Base-by-base conservation (phyloP, 2,888 invertebrate species). In the Drosophila ustulata region DNA sequence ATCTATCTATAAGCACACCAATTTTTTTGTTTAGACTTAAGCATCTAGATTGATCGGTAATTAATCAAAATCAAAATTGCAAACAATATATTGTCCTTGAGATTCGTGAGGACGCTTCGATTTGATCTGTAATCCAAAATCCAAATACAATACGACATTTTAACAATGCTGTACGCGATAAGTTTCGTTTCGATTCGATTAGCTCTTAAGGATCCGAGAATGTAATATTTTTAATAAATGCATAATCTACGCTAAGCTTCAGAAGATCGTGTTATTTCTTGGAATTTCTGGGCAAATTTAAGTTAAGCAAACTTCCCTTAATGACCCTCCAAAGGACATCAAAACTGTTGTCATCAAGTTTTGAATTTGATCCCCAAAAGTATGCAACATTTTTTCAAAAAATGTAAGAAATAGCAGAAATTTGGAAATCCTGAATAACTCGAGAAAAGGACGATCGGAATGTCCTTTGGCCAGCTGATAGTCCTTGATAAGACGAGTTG, bases 221-320 rank as follows among this genome's bases (percentile, higher is more conserved):
- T 73, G 71, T 78, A 81, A 79, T 79, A 79, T 79, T 79, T 79
- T 79, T 74, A 79, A 79, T 79, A 79, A 79, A 78, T 49, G 63
- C 80, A 68, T 78, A 61, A 78, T 58, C 72, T 47, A 66, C 64
- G 37, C 39, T 43, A 32, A 46, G 6, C 7, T 30, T 30, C 6
- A 18, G 1, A 18, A 18, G 18, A 30, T 30, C 5, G 30, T 30
- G 5, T 30, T 6, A 30, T 6, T 30, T 7, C 2, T 30, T 18
- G 18, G 18, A 18, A 18, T 18, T 18, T 1, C 18, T 18, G 18
- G 18, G 18, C 18, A 18, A 18, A 18, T 18, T n/a, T n/a, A n/a
- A n/a, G n/a, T n/a, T n/a, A n/a, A n/a, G 30, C 6, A 0, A 4
- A 5, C 2, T 39, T 3, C 18, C 18, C 18, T 18, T n/a, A n/a